Evolutionary conservation across 2,113 vertebrate genomes (phyloP).

Genomic region (Neogobius melanostomus): DNA sequence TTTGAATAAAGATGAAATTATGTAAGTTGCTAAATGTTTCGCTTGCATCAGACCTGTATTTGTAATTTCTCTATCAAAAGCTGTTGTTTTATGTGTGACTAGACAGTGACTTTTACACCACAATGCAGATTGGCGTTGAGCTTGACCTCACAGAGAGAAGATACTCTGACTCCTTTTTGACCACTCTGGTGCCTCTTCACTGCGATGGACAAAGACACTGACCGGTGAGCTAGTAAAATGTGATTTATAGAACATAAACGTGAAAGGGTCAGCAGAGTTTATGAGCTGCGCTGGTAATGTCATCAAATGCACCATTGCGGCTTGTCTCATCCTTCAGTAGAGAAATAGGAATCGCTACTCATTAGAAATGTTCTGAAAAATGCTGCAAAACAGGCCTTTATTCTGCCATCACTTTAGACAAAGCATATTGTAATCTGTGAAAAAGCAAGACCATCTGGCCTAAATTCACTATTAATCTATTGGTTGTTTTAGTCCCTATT

Average conservation of each 20-base stretch:
- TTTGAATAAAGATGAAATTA: too few species aligned
- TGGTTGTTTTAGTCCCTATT: background rate
- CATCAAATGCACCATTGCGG: constrained; percentile 35
- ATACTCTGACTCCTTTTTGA: constrained; percentile 1
- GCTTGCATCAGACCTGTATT: too few species aligned
- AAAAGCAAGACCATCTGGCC: background rate
- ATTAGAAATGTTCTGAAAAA: background rate
- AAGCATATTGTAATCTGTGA: background rate
- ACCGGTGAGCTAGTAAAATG: constrained; percentile 26
- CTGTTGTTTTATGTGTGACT: too few species aligned
- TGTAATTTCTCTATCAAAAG: too few species aligned
- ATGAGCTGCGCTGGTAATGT: constrained; percentile 41
- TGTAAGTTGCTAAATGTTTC: too few species aligned
- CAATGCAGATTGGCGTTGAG: background rate
- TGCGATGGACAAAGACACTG: constrained; percentile 6
- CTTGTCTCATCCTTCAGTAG: constrained; percentile 14
- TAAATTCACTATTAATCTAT: background rate
- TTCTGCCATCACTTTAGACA: constrained; percentile 3
- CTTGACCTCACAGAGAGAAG: constrained; percentile 2
- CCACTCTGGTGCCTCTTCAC: constrained; percentile 15
- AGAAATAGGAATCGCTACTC: constrained; percentile 6
- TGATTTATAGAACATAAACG: constrained; percentile 47
- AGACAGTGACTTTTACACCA: too few species aligned
- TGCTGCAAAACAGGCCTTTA: background rate
- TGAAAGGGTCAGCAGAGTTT: constrained; percentile 40